Evolutionary conservation across 1,140 invertebrate species (phyloP).

Genomic region (Papilio polytes): DNA sequence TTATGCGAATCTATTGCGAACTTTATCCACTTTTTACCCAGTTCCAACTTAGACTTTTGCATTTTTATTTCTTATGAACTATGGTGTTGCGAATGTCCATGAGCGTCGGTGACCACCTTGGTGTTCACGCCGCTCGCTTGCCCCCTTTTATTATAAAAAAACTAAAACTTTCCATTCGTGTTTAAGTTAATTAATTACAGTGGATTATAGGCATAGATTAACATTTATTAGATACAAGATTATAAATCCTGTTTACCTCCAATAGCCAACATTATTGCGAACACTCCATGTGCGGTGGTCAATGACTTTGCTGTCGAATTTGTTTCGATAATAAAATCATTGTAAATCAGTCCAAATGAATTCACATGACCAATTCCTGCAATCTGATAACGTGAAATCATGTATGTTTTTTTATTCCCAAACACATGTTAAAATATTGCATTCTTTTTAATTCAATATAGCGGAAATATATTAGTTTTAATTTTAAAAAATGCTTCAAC

Average conservation of each 20-base stretch:
- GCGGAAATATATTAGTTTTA: neutral
- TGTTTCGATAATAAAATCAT: constrained; percentile 85
- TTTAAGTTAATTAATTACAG: neutral
- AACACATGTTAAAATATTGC: too few species aligned
- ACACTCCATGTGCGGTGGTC: constrained; percentile 81
- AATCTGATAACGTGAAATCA: constrained; percentile 69
- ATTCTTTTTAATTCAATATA: too few species aligned
- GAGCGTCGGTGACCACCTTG: too few species aligned
- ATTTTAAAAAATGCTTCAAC: too few species aligned
- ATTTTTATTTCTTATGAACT: neutral
- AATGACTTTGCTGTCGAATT: constrained; percentile 84
- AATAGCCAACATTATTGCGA: constrained; percentile 73
- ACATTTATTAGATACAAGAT: neutral
- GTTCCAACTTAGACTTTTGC: neutral
- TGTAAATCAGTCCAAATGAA: constrained; percentile 87
- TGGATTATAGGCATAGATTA: neutral
- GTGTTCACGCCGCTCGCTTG: too few species aligned
- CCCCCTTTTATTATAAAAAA: too few species aligned
- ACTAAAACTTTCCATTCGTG: neutral
- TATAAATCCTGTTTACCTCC: constrained; percentile 58
- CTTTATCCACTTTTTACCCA: neutral
- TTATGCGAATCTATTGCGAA: too few species aligned
- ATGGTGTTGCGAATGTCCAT: too few species aligned
- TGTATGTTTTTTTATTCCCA: neutral
- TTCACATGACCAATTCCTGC: constrained; percentile 83